Base-by-base conservation (phyloP, 2,797 vertebrate species). In the Tympanoctomys barrerae region DNA sequence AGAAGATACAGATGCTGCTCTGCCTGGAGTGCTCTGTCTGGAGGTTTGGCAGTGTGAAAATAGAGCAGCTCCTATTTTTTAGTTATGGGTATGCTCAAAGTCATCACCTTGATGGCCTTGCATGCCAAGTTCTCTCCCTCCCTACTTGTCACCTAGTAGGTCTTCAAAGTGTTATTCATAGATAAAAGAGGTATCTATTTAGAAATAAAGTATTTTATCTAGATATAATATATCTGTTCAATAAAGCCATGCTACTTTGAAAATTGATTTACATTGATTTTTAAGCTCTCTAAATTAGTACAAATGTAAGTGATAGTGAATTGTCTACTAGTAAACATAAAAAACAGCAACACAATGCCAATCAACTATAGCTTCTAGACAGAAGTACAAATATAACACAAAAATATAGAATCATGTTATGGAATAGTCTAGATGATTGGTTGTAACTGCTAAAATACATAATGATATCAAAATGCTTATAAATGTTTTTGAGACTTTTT, bases 401-500 rank as follows among this genome's bases (percentile, higher is more conserved):
- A 77, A 94, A 92, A 85, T 64, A 66, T 18, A 73, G 49, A 52
- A 49, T 54, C 36, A 46, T 36, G n/a, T 31, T 49, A 49, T 77
- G 24, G 11, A 82, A 68, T 57, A 73, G 46, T 61, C 42, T 39
- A 94, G 87, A 68, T 19, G 16, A 89, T 19, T 84, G 21, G 5
- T 62, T 62, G 21, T 88, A 86, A 71, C 33, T 90, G 64, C 19
- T 83, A 64, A 94, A 93, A 78, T 73, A 94, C 1, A 78, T 39
- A 22, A 52, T n/a, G 39, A 81, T 75, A 90, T 89, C 61, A 89
- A 46, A 91, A 88, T 73, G 28, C 39, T 92, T 77, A 19, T 5
- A 91, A 95, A 80, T 52, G 3, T 92, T 52, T 79, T 59, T 77
- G 59, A 91, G 21, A 90, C 24, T 64, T 68, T 94, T 90, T 46